Evolutionary conservation across 2,797 vertebrate species (phyloP).

Genomic region (Bothrops alternatus): DNA sequence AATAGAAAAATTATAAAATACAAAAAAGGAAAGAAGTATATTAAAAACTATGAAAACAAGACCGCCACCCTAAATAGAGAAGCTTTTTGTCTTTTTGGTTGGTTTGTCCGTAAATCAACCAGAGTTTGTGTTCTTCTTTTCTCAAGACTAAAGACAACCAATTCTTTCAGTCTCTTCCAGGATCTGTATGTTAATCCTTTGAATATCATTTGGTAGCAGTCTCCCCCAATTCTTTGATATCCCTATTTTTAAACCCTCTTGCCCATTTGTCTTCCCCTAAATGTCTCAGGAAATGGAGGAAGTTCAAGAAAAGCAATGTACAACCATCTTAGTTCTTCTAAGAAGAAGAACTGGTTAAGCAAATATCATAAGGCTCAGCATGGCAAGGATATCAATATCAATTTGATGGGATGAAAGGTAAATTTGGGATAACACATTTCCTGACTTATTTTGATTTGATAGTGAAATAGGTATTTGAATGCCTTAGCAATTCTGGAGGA

Average conservation of each 20-base stretch:
- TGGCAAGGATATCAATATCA: background rate
- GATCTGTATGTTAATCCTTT: background rate
- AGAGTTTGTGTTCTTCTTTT: background rate
- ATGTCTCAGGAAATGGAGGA: background rate
- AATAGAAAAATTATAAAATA: background rate
- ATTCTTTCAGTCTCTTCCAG: background rate
- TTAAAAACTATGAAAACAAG: background rate
- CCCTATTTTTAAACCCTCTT: background rate
- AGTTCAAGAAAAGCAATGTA: background rate
- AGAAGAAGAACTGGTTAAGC: background rate
- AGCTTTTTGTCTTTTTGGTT: background rate
- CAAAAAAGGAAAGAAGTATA: background rate
- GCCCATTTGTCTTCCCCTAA: background rate
- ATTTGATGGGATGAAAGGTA: background rate
- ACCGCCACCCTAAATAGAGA: background rate
- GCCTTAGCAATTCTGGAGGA: background rate
- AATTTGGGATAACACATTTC: background rate
- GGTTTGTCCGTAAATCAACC: background rate
- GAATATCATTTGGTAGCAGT: background rate
- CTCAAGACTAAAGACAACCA: background rate
- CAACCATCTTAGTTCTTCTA: background rate
- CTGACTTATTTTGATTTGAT: background rate
- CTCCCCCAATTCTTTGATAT: background rate
- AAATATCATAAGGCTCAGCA: background rate
- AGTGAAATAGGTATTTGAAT: background rate